phyloP scores from a whole-genome alignment of 92 coral and sea anemone species.

The Zoanthus solanderi region DNA sequence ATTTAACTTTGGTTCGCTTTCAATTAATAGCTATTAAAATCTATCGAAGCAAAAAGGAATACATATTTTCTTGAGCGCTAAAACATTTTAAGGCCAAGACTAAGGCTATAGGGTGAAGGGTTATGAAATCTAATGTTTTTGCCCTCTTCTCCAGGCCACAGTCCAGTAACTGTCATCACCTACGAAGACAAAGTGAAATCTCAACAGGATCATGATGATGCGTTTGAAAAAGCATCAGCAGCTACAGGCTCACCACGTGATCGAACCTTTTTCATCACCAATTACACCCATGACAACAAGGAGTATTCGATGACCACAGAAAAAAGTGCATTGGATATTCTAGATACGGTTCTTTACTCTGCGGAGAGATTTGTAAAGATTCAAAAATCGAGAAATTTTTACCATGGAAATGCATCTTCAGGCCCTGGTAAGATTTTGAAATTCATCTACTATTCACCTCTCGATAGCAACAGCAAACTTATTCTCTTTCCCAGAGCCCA shows the following conservation, averaged over 20 bases:
- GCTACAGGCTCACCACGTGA: slow-evolving; percentile 81
- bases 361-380: slow-evolving; percentile 80
- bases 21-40: no score
- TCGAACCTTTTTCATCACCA: slow-evolving; percentile 80
- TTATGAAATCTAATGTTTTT: no score
- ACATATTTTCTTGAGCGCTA: no score
- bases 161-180: slow-evolving; percentile 87
- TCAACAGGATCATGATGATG: slow-evolving; percentile 61
- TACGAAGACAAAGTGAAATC: slow-evolving; percentile 71
- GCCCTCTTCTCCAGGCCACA: slow-evolving; percentile 56
- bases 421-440: slow-evolving; percentile 19
- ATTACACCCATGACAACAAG: slow-evolving; percentile 60
- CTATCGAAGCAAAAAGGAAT: no score
- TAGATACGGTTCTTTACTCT: slow-evolving; percentile 73
- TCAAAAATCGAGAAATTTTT: slow-evolving; percentile 68
- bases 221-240: slow-evolving; percentile 69
- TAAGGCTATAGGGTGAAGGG: no score
- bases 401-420: slow-evolving; percentile 40
- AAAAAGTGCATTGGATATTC: slow-evolving; percentile 67
- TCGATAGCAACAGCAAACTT: no score
- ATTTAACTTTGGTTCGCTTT: no score
- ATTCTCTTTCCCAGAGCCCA: no score
- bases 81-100: no score
- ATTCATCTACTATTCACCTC: not conserved
- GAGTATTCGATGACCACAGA: slow-evolving; percentile 59